These are phyloP conservation scores for Sepioteuthis lessoniana DNA, from an alignment of 2,888 invertebrate species.

Conservation along the genomic window DNA sequence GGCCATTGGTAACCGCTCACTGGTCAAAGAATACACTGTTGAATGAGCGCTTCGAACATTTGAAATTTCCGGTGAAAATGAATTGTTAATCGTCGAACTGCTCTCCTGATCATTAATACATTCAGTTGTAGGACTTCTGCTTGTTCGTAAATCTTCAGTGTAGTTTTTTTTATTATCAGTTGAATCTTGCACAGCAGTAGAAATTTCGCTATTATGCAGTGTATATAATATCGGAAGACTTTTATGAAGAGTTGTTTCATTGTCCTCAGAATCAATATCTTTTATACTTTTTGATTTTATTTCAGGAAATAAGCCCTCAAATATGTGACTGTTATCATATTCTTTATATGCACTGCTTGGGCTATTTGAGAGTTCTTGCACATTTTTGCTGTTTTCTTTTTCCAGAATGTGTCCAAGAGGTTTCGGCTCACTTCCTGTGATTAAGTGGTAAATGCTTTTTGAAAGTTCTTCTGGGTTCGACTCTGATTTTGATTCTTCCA, in stretches of 20 bases:
- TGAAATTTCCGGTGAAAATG: neutral
- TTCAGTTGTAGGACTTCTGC: neutral
- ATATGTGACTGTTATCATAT: neutral
- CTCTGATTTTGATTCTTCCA: neutral
- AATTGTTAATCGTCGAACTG: neutral
- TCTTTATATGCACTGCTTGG: neutral
- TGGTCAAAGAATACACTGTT: neutral
- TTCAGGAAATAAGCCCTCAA: neutral
- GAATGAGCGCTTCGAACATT: neutral
- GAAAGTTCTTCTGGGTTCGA: neutral
- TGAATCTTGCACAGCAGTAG: neutral
- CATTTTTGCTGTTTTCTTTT: neutral
- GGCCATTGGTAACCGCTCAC: neutral
- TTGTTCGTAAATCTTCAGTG: neutral
- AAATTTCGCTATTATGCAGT: neutral
- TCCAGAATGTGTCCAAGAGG: neutral
- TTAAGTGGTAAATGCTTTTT: neutral
- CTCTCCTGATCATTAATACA: neutral
- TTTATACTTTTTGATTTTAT: neutral
- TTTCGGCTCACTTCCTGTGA: neutral
- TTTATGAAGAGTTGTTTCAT: neutral
- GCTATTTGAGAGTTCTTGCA: neutral
- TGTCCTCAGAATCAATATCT: neutral
- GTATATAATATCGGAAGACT: neutral
- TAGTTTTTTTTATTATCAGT: neutral